These are phyloP conservation scores for Gephyroberyx darwinii DNA, from an alignment of 2,797 vertebrate genomes.

Conservation along the genomic window DNA sequence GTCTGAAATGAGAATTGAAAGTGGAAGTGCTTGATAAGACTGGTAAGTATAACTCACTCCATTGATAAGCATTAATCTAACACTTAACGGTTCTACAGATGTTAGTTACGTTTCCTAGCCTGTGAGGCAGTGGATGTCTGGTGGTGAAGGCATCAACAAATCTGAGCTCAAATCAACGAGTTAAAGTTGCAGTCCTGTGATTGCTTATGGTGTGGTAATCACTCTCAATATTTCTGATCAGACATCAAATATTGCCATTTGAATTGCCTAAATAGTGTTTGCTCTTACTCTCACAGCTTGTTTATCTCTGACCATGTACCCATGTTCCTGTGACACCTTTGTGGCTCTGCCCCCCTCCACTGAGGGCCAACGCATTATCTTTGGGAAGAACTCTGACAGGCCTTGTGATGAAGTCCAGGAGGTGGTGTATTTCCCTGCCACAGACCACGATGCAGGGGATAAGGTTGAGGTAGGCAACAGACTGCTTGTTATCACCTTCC, in stretches of 20 bases:
- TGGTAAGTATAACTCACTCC: background rate
- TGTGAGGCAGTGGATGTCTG: no score
- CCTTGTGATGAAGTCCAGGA: slow-evolving; percentile 95
- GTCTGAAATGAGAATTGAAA: slow-evolving; percentile 51
- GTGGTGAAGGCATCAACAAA: no score
- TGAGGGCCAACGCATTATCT: slow-evolving; percentile 83
- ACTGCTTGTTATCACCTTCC: slow-evolving; percentile 5
- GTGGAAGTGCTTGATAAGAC: background rate
- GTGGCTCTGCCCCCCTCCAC: slow-evolving; percentile 93
- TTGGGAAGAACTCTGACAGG: slow-evolving; percentile 97
- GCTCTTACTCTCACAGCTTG: background rate
- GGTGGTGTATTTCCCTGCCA: slow-evolving; percentile 86
- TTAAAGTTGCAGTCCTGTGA: no score
- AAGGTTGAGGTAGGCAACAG: slow-evolving; percentile 84
- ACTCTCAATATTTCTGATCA: no score
- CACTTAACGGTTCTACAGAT: no score
- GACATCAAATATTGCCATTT: no score
- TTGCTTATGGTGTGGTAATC: no score
- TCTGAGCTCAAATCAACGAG: no score
- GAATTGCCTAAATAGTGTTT: background rate
- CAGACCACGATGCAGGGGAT: slow-evolving; percentile 71
- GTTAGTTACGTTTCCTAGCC: no score
- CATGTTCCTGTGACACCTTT: slow-evolving; percentile 92
- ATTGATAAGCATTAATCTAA: background rate
- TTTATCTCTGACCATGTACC: slow-evolving; percentile 66